Base-by-base conservation (phyloP, 2,797 vertebrate genomes). In the Takifugu ocellatus region DNA sequence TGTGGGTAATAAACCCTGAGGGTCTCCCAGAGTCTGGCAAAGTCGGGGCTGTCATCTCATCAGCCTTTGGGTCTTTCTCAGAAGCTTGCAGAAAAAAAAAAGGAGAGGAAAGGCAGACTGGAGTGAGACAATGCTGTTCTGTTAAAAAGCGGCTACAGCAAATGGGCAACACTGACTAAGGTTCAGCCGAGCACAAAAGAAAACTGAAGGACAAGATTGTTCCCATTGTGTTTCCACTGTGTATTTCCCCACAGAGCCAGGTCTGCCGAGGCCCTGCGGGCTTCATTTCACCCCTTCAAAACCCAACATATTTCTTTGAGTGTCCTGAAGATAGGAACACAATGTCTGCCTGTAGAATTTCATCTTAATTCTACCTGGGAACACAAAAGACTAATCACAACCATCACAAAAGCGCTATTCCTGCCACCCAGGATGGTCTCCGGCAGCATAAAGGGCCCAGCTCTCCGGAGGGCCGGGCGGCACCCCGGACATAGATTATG, bases 321-420 rank as follows among this genome's bases (percentile, higher is more conserved):
- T 84, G 83, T 88, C 77, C 84, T 71, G 74, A 83, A 89, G 88
- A 90, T 86, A 90, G 85, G 79, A 84, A 78, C 83, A 90, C 88
- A 89, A 90, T 89, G 90, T 85, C 86, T 83, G 82, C 79, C 84
- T 83, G 86, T 87, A 87, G 86, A 88, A 91, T 87, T 89, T 85
- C 87, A 89, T 91, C 88, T 91, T 90, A 90, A 90, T 91, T 91
- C 89, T 87, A 90, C 87, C 87, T 86, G 86, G 76, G 77, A 89
- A 89, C 90, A 91, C 89, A 91, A 92, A 90, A 90, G 89, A 88
- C 86, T 91, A 90, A 92, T 92, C 89, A 88, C 84, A 82, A 81
- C 75, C 88, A 89, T 91, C 87, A 90, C 88, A 90, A 92, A 88
- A 77, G 87, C 82, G 53, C 75, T 61, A 80, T 81, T 83, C 84